A percentile compares a stretch with the other conserved stretches of the same genome.
Conservation (phyloP, 2,888 invertebrate species). For the Apamea anceps region DNA sequence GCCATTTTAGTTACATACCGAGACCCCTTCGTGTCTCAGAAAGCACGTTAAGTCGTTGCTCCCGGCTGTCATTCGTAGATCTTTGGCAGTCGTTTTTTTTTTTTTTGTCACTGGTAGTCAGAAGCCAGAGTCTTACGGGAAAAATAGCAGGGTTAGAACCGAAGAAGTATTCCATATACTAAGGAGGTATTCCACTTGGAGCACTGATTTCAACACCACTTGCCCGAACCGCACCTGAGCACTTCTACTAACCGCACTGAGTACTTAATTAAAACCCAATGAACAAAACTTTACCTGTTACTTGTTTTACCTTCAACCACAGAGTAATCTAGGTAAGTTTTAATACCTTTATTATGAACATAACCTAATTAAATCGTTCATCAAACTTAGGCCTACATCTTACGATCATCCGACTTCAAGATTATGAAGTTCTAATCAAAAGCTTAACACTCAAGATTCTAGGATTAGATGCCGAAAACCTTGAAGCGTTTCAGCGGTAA, state of each 20-base stretch:
- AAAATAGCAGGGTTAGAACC: neutral
- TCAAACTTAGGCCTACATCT: neutral
- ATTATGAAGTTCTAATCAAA: conserved; percentile 20
- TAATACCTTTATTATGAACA: conserved; percentile 9
- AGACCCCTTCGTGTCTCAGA: neutral
- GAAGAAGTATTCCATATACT: neutral
- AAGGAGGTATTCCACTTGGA: too few species aligned
- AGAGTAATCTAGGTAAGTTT: neutral
- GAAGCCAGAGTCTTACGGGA: neutral
- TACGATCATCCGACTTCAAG: conserved; percentile 6
- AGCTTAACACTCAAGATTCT: conserved; percentile 8
- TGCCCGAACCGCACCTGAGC: too few species aligned
- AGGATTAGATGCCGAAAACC: conserved; percentile 24
- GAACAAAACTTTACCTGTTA: neutral
- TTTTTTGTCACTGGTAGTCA: neutral
- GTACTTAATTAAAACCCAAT: neutral
- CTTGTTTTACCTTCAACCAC: neutral
- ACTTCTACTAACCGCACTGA: too few species aligned
- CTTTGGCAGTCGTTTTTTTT: neutral
- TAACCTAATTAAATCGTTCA: conserved; percentile 10
- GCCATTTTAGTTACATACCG: too few species aligned
- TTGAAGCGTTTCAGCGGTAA: conserved; percentile 8
- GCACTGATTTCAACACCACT: too few species aligned
- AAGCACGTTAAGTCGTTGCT: neutral
- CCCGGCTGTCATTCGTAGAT: neutral